These are phyloP conservation scores for Rhinatrema bivittatum DNA, from an alignment of 2,797 vertebrate species.

Conservation along the genomic window DNA sequence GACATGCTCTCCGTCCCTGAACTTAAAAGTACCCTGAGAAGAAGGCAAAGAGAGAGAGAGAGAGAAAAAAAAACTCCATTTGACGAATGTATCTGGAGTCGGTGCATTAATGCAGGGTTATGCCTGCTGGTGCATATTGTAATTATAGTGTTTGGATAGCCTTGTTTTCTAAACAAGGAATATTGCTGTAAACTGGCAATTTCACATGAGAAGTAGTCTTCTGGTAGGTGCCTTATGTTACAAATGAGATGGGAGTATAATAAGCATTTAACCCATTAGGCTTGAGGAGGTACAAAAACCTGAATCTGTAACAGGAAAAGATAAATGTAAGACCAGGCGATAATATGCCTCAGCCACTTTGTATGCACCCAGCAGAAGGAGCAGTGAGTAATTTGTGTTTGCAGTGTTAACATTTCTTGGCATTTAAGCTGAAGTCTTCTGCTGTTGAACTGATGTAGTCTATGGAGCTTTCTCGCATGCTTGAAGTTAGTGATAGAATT, in stretches of 20 bases:
- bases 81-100: slow-evolving; percentile 71
- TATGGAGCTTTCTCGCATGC: background rate
- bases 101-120: slow-evolving; percentile 65
- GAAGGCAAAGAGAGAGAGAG: slow-evolving; percentile 63
- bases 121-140: slow-evolving; percentile 53
- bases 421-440: slow-evolving; percentile 15
- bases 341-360: background rate
- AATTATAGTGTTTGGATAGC: slow-evolving; percentile 72
- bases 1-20: slow-evolving; percentile 99
- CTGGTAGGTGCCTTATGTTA: slow-evolving; percentile 48
- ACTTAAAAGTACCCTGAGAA: slow-evolving; percentile 95
- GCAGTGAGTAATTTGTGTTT: slow-evolving; percentile 5
- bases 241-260: slow-evolving; percentile 42
- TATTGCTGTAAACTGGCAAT: slow-evolving; percentile 66
- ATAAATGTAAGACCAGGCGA: slow-evolving; percentile 4
- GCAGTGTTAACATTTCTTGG: background rate
- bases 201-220: slow-evolving; percentile 52
- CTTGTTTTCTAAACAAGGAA: slow-evolving; percentile 72
- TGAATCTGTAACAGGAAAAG: slow-evolving; percentile 16
- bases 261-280: slow-evolving; percentile 45
- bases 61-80: slow-evolving; percentile 59
- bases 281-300: slow-evolving; percentile 16
- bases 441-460: slow-evolving; percentile 1
- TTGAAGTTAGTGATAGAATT: background rate
- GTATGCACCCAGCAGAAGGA: background rate